Evolutionary conservation across 2,888 invertebrate genomes (phyloP).

Genomic region (Dicranocentrus wangi): DNA sequence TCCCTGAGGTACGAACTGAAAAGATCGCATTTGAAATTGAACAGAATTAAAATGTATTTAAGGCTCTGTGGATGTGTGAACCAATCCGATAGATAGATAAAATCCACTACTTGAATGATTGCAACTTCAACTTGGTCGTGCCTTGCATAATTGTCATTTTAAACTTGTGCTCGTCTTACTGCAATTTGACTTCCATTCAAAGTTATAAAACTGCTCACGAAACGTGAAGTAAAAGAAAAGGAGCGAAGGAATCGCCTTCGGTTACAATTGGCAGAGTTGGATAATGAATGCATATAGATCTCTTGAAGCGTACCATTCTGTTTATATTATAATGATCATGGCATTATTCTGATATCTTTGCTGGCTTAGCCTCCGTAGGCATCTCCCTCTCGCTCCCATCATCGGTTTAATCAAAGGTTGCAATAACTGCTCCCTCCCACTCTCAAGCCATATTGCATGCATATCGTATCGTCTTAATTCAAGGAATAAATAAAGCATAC

Average conservation of each 20-base stretch:
- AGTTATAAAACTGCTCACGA: slow-evolving; percentile 25
- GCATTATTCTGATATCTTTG: slow-evolving; percentile 30
- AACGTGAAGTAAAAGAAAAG: slow-evolving; percentile 12
- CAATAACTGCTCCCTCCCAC: slow-evolving; percentile 57
- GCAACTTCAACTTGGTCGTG: no score
- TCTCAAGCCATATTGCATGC: slow-evolving; percentile 38
- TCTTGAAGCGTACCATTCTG: slow-evolving; percentile 39
- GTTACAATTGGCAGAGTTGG: slow-evolving; percentile 35
- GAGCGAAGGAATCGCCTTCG: slow-evolving; percentile 14
- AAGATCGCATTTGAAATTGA: no score
- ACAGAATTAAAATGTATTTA: no score
- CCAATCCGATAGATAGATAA: no score
- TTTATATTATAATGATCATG: slow-evolving; percentile 37
- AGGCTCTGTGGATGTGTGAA: no score
- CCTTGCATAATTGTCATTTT: no score
- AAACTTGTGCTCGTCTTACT: no score
- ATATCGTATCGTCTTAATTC: slow-evolving; percentile 28
- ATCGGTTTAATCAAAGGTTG: slow-evolving; percentile 61
- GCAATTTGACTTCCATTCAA: no score
- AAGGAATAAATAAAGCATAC: slow-evolving; percentile 36
- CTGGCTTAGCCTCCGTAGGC: slow-evolving; percentile 28
- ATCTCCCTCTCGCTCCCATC: slow-evolving; percentile 61
- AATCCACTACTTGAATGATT: no score
- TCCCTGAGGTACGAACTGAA: no score
- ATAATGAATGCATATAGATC: slow-evolving; percentile 35